A percentile compares a stretch with the other conserved stretches of the same genome.
Conservation (phyloP, 53 echinoderm and acorn worm species). For the Apostichopus leukothele region DNA sequence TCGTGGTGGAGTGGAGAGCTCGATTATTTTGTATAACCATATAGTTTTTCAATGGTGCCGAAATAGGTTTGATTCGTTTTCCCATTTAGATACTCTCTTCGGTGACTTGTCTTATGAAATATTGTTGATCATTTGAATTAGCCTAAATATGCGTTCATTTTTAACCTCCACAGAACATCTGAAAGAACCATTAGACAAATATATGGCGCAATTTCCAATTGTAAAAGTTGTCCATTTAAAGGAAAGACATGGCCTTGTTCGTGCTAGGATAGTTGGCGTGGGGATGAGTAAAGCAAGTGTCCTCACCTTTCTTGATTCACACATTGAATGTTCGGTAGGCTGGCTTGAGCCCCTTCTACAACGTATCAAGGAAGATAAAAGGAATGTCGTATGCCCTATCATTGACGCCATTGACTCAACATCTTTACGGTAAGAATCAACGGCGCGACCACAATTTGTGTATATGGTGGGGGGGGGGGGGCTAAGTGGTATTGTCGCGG, state of each 20-base stretch:
- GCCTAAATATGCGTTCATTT: not conserved
- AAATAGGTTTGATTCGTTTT: no score
- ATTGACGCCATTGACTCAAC: conserved; percentile 76
- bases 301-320: conserved; percentile 90
- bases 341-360: conserved; percentile 95
- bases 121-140: no score
- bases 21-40: no score
- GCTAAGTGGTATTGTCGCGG: no score
- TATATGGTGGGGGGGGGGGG: no score
- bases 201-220: conserved; percentile 77
- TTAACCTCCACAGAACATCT: conserved; percentile 63
- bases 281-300: conserved; percentile 69
- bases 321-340: conserved; percentile 89
- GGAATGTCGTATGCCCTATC: conserved; percentile 75
- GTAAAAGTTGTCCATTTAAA: conserved; percentile 78
- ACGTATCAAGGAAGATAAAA: conserved; percentile 69
- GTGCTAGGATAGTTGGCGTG: conserved; percentile 79
- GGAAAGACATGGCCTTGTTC: conserved; percentile 77
- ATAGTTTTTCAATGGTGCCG: no score
- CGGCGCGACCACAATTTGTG: no score
- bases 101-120: no score
- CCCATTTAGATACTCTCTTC: no score
- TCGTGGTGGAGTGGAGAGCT: no score
- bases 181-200: conserved; percentile 71
- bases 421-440: conserved; percentile 64